Percentiles rank a stretch among this genome's conserved stretches.
Conservation (phyloP, 1,140 invertebrate genomes). For the Drosophila lowei region DNA sequence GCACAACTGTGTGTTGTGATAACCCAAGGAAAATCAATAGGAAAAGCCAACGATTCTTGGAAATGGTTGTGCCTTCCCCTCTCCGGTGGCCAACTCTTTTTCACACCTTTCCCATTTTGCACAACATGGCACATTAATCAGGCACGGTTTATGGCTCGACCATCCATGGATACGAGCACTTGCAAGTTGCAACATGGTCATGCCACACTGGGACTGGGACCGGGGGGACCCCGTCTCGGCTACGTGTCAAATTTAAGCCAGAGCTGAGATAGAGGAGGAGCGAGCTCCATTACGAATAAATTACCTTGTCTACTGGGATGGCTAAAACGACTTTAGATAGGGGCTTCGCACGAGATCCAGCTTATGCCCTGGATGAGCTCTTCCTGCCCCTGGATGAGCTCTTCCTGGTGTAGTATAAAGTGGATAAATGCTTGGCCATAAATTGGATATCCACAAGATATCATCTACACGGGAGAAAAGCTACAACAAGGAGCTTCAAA, state of each 20-base stretch:
- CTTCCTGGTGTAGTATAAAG: too few species aligned
- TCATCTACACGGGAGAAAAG: too few species aligned
- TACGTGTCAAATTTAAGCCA: conserved; percentile 39
- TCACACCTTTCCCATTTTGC: conserved; percentile 46
- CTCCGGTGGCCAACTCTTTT: conserved; percentile 23
- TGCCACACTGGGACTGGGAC: too few species aligned
- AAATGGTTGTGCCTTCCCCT: conserved; percentile 7
- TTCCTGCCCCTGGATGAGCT: too few species aligned
- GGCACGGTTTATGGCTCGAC: conserved; percentile 37
- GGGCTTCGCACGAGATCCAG: too few species aligned
- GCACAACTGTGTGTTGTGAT: conserved; percentile 18
- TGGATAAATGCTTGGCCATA: too few species aligned
- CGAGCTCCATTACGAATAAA: conserved; percentile 26
- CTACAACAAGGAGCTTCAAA: too few species aligned
- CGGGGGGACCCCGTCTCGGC: conserved; percentile 2
- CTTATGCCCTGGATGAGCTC: too few species aligned
- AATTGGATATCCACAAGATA: too few species aligned
- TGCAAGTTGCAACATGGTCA: too few species aligned
- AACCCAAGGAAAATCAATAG: conserved; percentile 40
- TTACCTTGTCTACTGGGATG: conserved; percentile 3
- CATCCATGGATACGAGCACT: conserved; percentile 33
- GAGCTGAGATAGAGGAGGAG: conserved; percentile 11
- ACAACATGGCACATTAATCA: conserved; percentile 52
- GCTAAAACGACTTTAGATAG: too few species aligned
- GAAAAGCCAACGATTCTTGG: conserved; percentile 26